Base-by-base conservation (phyloP, 2,888 invertebrate species). In the Oscheius myriophilus region DNA sequence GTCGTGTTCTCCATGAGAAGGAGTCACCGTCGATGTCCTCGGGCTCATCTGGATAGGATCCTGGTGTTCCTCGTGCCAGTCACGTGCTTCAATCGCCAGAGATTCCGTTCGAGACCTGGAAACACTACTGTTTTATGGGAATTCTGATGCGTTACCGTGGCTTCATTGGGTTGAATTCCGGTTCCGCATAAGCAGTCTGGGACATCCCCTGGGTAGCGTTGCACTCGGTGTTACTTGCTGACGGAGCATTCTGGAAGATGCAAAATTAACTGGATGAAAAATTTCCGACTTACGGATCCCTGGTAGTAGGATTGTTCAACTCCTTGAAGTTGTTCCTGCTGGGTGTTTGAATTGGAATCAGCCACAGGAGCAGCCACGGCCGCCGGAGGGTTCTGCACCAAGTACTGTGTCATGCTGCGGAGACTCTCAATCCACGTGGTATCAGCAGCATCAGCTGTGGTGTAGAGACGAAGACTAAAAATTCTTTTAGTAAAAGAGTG, bases 61-160 rank as follows among this genome's bases (percentile, higher is more conserved):
- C 53, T 79, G 77, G 58, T 72, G 71, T 11, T 75, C 69, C 3
- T 69, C 68, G 43, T 79, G 79, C 79, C 79, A 79, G 18, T 74
- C 76, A n/a, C 68, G 66, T 0, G 79, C 79, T 67, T 78, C 76
- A 6, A 51, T 42, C 18, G 67, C 67, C 23, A 73, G 42, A 33
- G 73, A 70, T 11, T 58, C 42, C 14, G 67, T 42, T 46, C 68
- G 39, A 18, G 63, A 63, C 18, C 68, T 68, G 18, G 33, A 61
- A 46, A 26, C 4, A 16, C 1, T 21, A 52, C 3, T 21, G 26
- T 23, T 54, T 54, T 9, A 16, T 16, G 33, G 9, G 9, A 33
- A 33, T 33, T 33, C 9, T 6, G 3, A 6, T 6, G 33, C 4
- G 9, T 9, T 33, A 33, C 33, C 33, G 33, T 33, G 33, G 33